Evolutionary conservation across 2,888 invertebrate genomes (phyloP).

Genomic region (Neuroscelio doddi): DNA sequence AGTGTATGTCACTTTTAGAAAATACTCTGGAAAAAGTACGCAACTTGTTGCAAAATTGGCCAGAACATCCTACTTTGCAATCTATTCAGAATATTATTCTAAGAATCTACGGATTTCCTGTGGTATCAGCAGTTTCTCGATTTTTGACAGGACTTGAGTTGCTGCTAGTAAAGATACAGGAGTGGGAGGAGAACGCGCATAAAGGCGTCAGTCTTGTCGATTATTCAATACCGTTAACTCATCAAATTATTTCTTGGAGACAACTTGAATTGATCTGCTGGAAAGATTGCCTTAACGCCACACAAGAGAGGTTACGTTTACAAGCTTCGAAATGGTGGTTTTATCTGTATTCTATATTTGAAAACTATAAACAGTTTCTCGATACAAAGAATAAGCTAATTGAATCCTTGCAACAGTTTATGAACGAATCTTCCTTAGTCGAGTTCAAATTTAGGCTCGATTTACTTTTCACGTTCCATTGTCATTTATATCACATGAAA

Average conservation of each 20-base stretch:
- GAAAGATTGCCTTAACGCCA: slow-evolving; percentile 85
- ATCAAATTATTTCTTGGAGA: slow-evolving; percentile 92
- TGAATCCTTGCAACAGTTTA: slow-evolving; percentile 82
- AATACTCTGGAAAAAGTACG: slow-evolving; percentile 77
- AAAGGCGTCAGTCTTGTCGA: slow-evolving; percentile 86
- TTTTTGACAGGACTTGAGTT: slow-evolving; percentile 93
- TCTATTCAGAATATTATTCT: slow-evolving; percentile 82
- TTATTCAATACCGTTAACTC: slow-evolving; percentile 82
- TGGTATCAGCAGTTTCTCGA: slow-evolving; percentile 88
- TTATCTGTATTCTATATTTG: slow-evolving; percentile 83
- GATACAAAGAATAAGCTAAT: slow-evolving; percentile 72
- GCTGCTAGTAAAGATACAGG: slow-evolving; percentile 86
- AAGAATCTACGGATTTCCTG: slow-evolving; percentile 80
- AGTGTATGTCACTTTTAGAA: slow-evolving; percentile 81
- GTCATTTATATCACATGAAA: slow-evolving; percentile 81
- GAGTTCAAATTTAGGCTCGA: slow-evolving; percentile 87
- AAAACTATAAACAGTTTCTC: slow-evolving; percentile 73
- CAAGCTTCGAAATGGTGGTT: slow-evolving; percentile 93
- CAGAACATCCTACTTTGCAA: slow-evolving; percentile 90
- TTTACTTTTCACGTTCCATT: slow-evolving; percentile 86
- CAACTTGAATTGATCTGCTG: slow-evolving; percentile 91
- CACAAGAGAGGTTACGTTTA: slow-evolving; percentile 78
- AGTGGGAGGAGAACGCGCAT: slow-evolving; percentile 95
- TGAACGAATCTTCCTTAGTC: slow-evolving; percentile 87
- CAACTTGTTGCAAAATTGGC: slow-evolving; percentile 83